Conservation (phyloP, 2,797 vertebrate genomes). For the Pangasius krempfi region DNA sequence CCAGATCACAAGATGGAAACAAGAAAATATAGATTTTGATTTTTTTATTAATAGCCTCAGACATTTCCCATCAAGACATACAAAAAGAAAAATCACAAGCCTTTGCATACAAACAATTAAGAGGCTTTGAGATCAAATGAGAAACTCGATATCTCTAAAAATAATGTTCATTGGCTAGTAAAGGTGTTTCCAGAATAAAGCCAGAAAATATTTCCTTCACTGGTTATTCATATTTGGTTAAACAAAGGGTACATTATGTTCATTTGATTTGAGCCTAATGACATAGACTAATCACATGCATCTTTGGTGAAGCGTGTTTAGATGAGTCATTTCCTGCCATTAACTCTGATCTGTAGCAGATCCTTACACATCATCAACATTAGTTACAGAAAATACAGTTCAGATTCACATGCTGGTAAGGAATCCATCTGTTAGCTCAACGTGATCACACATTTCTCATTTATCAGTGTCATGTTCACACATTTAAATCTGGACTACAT, state of each 20-base stretch:
- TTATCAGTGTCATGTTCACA: conserved; percentile 34
- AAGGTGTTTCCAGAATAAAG: neutral
- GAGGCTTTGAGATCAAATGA: neutral
- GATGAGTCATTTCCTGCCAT: conserved; percentile 22
- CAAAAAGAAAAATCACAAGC: conserved; percentile 13
- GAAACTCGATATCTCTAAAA: no score
- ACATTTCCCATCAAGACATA: neutral
- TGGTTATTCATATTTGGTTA: conserved; percentile 22
- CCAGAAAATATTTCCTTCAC: neutral
- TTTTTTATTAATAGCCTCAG: neutral
- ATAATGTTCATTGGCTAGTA: neutral
- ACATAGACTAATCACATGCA: conserved; percentile 51
- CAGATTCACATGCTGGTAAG: conserved; percentile 12
- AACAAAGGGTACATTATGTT: conserved; percentile 17
- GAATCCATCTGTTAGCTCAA: conserved; percentile 30
- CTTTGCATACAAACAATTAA: neutral
- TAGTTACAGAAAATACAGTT: conserved; percentile 28
- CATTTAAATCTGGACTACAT: conserved; percentile 1
- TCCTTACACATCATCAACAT: conserved; percentile 33
- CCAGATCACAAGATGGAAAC: neutral
- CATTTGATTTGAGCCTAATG: conserved; percentile 58
- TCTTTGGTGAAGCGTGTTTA: conserved; percentile 32
- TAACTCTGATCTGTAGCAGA: conserved; percentile 43
- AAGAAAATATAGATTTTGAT: neutral
- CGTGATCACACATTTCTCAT: conserved; percentile 14